Base-by-base conservation (phyloP, 2,113 vertebrate species). In the Diglossa brunneiventris region DNA sequence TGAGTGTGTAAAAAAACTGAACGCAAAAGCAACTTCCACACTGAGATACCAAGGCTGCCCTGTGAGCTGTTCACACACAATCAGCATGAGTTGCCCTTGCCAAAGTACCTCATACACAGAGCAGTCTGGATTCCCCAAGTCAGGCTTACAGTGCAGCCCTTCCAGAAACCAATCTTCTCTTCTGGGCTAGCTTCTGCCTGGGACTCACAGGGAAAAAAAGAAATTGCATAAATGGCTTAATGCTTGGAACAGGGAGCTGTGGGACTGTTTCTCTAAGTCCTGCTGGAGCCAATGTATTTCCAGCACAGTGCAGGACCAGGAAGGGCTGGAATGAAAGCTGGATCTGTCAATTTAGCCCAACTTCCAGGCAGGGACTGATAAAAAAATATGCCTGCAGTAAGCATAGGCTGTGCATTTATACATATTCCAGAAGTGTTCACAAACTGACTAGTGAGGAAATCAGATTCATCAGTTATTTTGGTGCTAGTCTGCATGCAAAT, bases 401-500 rank as follows among this genome's bases (percentile, higher is more conserved):
- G 77, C 42, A 78, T 2, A 84, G 33, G 24, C 30, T 92, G 68
- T 44, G 52, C 59, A 52, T 92, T 92, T 70, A 89, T 67, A 87
- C 47, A 59, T 94, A 81, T 88, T 94, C 52, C 68, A 86, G 50
- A 74, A 90, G 21, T 31, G 39, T 70, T 90, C 79, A 86, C 33
- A 81, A 74, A 91, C 52, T 49, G 69, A 87, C 56, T 84, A 78
- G 58, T 47, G 59, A 94, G 69, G 44, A 89, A 94, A 91, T 94
- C 61, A 89, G 80, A 81, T 61, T 49, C 68, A 70, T 44, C 52
- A 86, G 76, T 72, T 93, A 87, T 86, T 93, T 67, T 87, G 69
- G 66, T 87, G 62, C 69, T n/a, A 95, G 80, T 52, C 81, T 94
- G 83, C 87, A 82, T 91, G 83, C 81, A 95, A 84, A 92, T 87